Percentiles rank a stretch among this genome's conserved stretches.
These are phyloP conservation scores for Platycnemis pennipes DNA, from an alignment of 2,888 invertebrate genomes.

Conservation along the genomic window DNA sequence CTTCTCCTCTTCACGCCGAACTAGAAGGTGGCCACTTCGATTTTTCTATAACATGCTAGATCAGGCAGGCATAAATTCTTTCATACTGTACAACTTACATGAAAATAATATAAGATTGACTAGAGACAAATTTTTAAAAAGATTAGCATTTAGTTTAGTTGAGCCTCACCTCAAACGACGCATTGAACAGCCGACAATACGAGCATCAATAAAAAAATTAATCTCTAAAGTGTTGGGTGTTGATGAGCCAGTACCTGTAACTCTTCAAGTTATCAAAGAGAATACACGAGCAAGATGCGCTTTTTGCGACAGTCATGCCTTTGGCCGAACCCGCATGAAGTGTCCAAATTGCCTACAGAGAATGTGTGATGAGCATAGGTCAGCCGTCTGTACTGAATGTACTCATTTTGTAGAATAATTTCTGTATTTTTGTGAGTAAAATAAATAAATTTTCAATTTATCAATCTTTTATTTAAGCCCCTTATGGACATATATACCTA, in stretches of 20 bases:
- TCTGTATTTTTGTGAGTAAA: slow-evolving; percentile 78
- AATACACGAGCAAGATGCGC: not conserved
- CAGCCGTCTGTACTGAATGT: not conserved
- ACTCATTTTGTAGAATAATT: slow-evolving; percentile 77
- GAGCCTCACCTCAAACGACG: not conserved
- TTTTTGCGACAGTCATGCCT: not conserved
- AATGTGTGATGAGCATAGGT: not conserved
- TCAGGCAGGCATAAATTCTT: slow-evolving; percentile 73
- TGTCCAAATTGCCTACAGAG: not conserved
- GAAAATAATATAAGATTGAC: slow-evolving; percentile 4
- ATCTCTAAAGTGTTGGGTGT: not conserved
- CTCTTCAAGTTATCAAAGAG: slow-evolving; percentile 11
- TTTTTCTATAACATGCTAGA: slow-evolving; percentile 73
- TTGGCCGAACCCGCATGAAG: not conserved
- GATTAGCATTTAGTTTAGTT: not conserved
- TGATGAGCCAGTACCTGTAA: slow-evolving; percentile 2
- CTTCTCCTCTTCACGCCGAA: slow-evolving; percentile 71
- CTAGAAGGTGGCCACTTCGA: slow-evolving; percentile 74
- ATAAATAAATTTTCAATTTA: slow-evolving; percentile 77
- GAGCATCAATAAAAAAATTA: slow-evolving; percentile 16
- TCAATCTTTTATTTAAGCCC: slow-evolving; percentile 77
- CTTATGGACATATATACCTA: slow-evolving; percentile 77
- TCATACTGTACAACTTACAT: slow-evolving; percentile 69
- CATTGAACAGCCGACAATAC: not conserved
- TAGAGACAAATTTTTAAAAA: not conserved